A percentile compares a stretch with the other conserved stretches of the same genome.
These are phyloP conservation scores for Cataglyphis livida DNA, from an alignment of 2,888 invertebrate genomes.

Conservation along the genomic window DNA sequence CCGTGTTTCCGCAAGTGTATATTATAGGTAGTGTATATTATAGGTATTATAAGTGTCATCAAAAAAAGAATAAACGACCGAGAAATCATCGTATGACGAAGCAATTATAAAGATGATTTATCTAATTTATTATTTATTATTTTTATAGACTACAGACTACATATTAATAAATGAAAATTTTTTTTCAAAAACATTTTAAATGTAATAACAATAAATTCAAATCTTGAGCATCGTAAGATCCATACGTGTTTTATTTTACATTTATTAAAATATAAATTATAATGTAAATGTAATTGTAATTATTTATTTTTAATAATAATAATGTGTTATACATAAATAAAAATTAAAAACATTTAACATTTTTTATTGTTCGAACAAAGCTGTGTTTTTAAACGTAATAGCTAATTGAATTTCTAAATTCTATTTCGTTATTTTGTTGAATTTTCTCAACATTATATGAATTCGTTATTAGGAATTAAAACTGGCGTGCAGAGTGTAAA, in stretches of 20 bases:
- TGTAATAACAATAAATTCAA: background rate
- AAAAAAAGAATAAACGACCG: background rate
- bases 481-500: conserved; percentile 42
- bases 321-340: conserved; percentile 22
- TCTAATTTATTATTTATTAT: background rate
- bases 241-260: background rate
- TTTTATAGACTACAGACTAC: background rate
- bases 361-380: background rate
- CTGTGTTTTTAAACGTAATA: background rate
- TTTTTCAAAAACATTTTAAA: background rate
- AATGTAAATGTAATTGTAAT: background rate
- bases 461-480: conserved; percentile 46
- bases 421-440: conserved; percentile 12
- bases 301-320: conserved; percentile 1
- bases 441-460: conserved; percentile 37
- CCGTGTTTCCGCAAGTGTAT: background rate
- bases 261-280: background rate
- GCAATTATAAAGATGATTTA: background rate
- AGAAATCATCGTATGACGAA: background rate
- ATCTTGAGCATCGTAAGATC: background rate
- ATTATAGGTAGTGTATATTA: background rate
- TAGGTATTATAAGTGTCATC: background rate
- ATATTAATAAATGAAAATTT: background rate
- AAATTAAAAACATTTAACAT: background rate
- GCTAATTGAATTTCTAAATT: conserved; percentile 40